A percentile compares a stretch with the other conserved stretches of the same genome.
These are phyloP conservation scores for Amblyopsis rosae DNA, from an alignment of 2,113 vertebrate genomes.

Conservation along the genomic window DNA sequence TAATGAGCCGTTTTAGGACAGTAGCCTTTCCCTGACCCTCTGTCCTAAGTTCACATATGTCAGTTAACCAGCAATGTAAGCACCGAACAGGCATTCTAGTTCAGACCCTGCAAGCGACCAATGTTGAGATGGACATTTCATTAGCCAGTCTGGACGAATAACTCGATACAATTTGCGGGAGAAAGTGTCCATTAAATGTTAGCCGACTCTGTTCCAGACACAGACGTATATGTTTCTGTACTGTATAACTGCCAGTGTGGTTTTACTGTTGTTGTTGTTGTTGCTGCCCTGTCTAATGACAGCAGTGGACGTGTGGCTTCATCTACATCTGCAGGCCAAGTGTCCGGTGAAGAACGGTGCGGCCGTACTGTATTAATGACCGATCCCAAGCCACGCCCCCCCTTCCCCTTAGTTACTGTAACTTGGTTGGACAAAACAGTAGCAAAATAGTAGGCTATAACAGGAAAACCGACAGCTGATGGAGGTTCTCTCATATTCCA, in stretches of 20 bases:
- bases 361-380: background rate
- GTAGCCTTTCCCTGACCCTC: slow-evolving; percentile 36
- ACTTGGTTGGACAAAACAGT: too few relatives aligned
- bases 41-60: slow-evolving; percentile 21
- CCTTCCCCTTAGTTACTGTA: too few relatives aligned
- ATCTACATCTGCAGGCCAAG: background rate
- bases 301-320: background rate
- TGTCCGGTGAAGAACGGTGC: background rate
- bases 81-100: slow-evolving; percentile 8
- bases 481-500: too few relatives aligned
- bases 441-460: too few relatives aligned
- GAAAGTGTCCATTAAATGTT: slow-evolving; percentile 27
- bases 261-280: background rate
- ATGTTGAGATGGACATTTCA: too few relatives aligned
- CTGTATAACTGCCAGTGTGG: background rate
- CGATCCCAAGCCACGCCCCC: too few relatives aligned
- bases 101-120: too few relatives aligned
- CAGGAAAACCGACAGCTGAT: too few relatives aligned
- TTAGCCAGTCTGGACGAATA: slow-evolving; percentile 9
- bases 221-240: background rate
- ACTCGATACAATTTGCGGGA: slow-evolving; percentile 25
- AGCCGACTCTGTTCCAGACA: slow-evolving; percentile 31
- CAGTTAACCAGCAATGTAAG: slow-evolving; percentile 20
- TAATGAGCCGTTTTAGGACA: slow-evolving; percentile 43
- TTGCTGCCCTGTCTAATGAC: background rate